Base-by-base conservation (phyloP, 1,140 invertebrate species). In the Mylabris phalerata region DNA sequence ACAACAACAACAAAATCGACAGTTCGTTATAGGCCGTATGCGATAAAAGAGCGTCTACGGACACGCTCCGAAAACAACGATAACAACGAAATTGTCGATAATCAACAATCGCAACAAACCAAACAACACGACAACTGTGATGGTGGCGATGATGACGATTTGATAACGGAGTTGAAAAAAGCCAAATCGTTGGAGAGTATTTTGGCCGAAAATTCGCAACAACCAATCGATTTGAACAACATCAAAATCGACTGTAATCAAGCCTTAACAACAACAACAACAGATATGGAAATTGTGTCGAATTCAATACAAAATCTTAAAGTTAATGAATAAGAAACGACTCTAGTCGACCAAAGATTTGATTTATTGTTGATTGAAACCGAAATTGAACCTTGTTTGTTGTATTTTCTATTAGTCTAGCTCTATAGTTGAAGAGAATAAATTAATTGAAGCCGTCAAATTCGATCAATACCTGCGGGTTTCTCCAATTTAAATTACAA, bases 11-110 rank as follows among this genome's bases (percentile, higher is more conserved):
- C 19, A 19, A 19, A 19, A 19, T 19, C 19, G 19, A 19, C 19
- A 1, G 59, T 63, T 6, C 57, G 72, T n/a, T 69, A 67, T 44
- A 73, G 69, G 57, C 72, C 72, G 6, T 74, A 74, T 55, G 52
- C 54, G 11, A 48, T 68, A 40, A 62, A 57, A 13, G 75, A 80
- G 50, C 71, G 80, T 57, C 77, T 78, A 60, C 71, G 80, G 69
- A 82, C 80, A 56, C 78, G 78, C 67, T 81, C 80, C 68, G 80
- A 82, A 65, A 82, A 81, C 67, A 79, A 80, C 4, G 80, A 82
- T 59, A 70, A 66, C 67, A 79, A 80, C 4, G 80, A 82, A 59
- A 70, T 65, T 32, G 32, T 32, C 7, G 32, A 32, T 32, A 32
- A 32, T 32, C 32, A 32, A 7, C 32, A 32, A 32, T 32, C 1